Conservation (phyloP, 2,888 invertebrate species). For the Myopa tessellatipennis region DNA sequence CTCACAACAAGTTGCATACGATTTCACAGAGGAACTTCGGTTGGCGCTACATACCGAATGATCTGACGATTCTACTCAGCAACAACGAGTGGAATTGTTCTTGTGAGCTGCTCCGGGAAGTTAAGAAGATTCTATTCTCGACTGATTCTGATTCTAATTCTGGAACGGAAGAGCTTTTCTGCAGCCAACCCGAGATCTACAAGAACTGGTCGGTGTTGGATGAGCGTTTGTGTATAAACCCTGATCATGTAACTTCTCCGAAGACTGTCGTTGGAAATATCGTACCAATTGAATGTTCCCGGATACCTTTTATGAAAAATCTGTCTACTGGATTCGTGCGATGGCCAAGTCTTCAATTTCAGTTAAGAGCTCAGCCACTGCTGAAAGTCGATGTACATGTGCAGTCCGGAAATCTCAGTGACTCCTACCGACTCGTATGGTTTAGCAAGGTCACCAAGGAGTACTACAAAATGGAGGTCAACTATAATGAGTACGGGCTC, state of each 20-base stretch:
- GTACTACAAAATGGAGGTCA: slow-evolving; percentile 53
- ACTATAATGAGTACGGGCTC: slow-evolving; percentile 57
- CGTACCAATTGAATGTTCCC: background rate
- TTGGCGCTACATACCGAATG: slow-evolving; percentile 41
- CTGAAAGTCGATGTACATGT: slow-evolving; percentile 25
- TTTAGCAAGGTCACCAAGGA: slow-evolving; percentile 57
- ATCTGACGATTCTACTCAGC: slow-evolving; percentile 48
- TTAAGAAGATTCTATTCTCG: slow-evolving; percentile 46
- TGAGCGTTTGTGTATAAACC: slow-evolving; percentile 43
- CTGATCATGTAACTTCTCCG: background rate
- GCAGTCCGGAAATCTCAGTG: slow-evolving; percentile 27
- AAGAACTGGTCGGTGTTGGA: slow-evolving; percentile 48
- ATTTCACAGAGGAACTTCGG: slow-evolving; percentile 54
- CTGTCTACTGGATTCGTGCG: slow-evolving; percentile 20
- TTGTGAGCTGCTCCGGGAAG: slow-evolving; percentile 52
- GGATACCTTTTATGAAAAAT: background rate
- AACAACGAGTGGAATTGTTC: slow-evolving; percentile 58
- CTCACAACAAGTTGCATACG: slow-evolving; percentile 54
- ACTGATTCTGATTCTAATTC: slow-evolving; percentile 28
- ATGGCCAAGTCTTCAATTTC: slow-evolving; percentile 50
- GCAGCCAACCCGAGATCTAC: slow-evolving; percentile 46
- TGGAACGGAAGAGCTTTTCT: slow-evolving; percentile 43
- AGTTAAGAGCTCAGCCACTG: background rate
- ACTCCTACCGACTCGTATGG: slow-evolving; percentile 57
- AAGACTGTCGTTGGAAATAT: background rate